Evolutionary conservation across 1,140 invertebrate species (phyloP).

Genomic region (Drosophila fuyamai): DNA sequence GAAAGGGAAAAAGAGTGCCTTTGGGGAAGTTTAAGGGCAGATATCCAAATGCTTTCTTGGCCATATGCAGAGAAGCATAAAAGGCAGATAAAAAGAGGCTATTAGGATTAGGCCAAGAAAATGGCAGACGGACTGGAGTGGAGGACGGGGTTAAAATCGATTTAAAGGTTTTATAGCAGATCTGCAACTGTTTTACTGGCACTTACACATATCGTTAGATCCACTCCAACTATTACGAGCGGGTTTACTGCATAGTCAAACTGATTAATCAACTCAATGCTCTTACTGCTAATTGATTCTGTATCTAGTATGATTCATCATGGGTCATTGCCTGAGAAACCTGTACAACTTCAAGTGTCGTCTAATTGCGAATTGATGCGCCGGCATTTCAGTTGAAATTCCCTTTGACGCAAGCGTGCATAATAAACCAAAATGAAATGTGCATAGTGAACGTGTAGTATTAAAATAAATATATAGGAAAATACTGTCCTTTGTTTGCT

Average conservation of each 20-base stretch:
- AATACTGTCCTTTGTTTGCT: no score
- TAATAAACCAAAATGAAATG: no score
- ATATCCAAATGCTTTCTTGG: constrained; percentile 31
- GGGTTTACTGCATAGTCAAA: constrained; percentile 6
- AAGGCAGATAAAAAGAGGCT: constrained; percentile 40
- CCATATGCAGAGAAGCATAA: constrained; percentile 46
- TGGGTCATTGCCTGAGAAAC: neutral
- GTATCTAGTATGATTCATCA: constrained; percentile 8
- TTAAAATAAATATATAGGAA: no score
- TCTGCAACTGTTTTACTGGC: constrained; percentile 9
- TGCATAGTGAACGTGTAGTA: no score
- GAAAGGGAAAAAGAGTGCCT: constrained; percentile 26
- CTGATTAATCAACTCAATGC: neutral
- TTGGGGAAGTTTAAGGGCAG: constrained; percentile 31
- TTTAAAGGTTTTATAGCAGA: constrained; percentile 4
- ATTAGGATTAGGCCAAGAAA: constrained; percentile 47
- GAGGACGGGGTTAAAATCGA: constrained; percentile 9
- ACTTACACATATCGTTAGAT: constrained; percentile 1
- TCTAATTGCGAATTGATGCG: neutral
- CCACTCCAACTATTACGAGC: neutral
- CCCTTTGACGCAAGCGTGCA: neutral
- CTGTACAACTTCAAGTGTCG: neutral
- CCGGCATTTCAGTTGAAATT: neutral
- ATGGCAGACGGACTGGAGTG: constrained; percentile 4
- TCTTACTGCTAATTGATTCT: constrained; percentile 12